Percentiles rank a stretch among this genome's conserved stretches.
These are phyloP conservation scores for Lophius americanus DNA, from an alignment of 2,797 vertebrate genomes.

Conservation along the genomic window DNA sequence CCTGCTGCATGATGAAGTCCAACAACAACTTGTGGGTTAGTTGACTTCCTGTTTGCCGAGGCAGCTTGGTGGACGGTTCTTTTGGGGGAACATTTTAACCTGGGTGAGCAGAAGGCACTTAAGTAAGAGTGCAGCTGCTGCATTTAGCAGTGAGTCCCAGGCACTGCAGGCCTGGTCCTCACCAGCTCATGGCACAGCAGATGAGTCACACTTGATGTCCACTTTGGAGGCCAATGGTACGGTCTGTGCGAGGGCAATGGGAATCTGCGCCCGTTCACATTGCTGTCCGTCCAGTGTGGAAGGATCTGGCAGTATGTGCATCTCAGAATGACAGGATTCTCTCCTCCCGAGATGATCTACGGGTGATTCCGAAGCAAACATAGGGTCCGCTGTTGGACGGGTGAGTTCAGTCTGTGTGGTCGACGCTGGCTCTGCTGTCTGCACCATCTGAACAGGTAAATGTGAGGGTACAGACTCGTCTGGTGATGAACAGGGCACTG, in stretches of 20 bases:
- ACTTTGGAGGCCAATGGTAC: conserved; percentile 53
- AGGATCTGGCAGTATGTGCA: conserved; percentile 18
- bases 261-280: conserved; percentile 44
- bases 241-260: conserved; percentile 41
- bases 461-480: conserved; percentile 23
- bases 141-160: conserved; percentile 46
- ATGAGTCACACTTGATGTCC: conserved; percentile 49
- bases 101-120: conserved; percentile 82
- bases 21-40: conserved; percentile 8
- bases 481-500: conserved; percentile 21
- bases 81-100: conserved; percentile 31
- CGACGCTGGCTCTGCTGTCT: neutral
- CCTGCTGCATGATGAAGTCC: conserved; percentile 40
- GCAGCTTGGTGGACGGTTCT: conserved; percentile 44
- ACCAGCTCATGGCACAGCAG: conserved; percentile 51
- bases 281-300: conserved; percentile 20
- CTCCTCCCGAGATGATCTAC: conserved; percentile 24
- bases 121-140: conserved; percentile 36
- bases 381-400: conserved; percentile 20
- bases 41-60: conserved; percentile 25
- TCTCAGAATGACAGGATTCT: conserved; percentile 26
- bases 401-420: conserved; percentile 39
- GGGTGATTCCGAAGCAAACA: conserved; percentile 24
- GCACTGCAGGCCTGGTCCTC: conserved; percentile 83
- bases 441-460: conserved; percentile 32